Evolutionary conservation across 1,140 invertebrate genomes (phyloP).

Genomic region (Heliconius congener): DNA sequence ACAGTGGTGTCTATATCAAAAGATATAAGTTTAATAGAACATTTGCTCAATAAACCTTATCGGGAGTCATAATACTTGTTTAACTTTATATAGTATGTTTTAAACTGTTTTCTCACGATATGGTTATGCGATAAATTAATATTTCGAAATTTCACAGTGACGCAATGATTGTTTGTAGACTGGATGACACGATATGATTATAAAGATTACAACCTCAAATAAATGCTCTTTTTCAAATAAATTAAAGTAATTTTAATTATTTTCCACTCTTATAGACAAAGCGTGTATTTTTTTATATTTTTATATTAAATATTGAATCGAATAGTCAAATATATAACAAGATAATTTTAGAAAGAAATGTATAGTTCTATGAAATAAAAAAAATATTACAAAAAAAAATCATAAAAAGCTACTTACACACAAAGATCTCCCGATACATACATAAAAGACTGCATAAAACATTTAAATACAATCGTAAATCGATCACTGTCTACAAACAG

Average conservation of each 20-base stretch:
- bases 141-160: not conserved
- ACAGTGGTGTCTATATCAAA: not conserved
- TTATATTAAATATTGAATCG: no score
- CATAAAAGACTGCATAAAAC: not conserved
- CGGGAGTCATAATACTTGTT: not conserved
- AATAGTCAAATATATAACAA: no score
- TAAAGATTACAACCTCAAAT: not conserved
- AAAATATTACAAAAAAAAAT: no score
- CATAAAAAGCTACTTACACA: no score
- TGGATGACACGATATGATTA: not conserved
- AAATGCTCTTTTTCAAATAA: not conserved
- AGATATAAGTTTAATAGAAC: not conserved
- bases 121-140: not conserved
- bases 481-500: conserved; percentile 30
- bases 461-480: conserved; percentile 24
- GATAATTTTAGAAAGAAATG: no score
- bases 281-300: no score
- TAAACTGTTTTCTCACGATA: conserved; percentile 4
- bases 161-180: not conserved
- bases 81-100: not conserved
- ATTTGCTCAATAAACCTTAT: conserved; percentile 9
- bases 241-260: no score
- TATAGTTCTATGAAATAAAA: no score
- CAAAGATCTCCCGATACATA: no score
- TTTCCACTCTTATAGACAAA: no score